Percentiles rank a stretch among this genome's conserved stretches.
Conservation (phyloP, 2,113 vertebrate species). For the Romanogobio albipinnatus region DNA sequence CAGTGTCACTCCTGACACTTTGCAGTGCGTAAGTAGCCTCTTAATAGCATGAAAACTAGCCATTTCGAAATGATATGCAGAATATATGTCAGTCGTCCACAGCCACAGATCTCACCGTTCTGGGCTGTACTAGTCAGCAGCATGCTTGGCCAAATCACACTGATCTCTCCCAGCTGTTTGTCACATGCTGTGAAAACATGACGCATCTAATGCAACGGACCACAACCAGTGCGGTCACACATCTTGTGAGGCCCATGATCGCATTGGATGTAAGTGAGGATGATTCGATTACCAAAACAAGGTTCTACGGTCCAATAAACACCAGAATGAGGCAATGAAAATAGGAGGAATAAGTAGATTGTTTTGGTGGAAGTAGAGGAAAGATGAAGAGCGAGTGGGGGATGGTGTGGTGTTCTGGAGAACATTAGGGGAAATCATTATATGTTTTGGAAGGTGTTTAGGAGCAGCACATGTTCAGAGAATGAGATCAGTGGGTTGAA, state of each 20-base stretch:
- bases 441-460: slow-evolving; percentile 38
- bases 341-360: neutral
- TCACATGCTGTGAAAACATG: slow-evolving; percentile 9
- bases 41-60: too few relatives aligned
- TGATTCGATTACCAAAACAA: slow-evolving; percentile 13
- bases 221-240: neutral
- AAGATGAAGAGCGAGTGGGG: neutral
- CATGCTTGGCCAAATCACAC: neutral
- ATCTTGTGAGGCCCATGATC: neutral
- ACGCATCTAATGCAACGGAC: neutral
- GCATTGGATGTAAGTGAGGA: too few relatives aligned
- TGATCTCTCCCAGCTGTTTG: slow-evolving; percentile 20
- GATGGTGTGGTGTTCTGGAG: slow-evolving; percentile 27
- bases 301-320: neutral
- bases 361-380: slow-evolving; percentile 8
- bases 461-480: neutral
- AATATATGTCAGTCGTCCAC: neutral
- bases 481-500: slow-evolving; percentile 34
- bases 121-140: neutral
- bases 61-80: neutral
- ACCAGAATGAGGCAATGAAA: slow-evolving; percentile 3
- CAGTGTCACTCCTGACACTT: too few relatives aligned
- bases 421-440: slow-evolving; percentile 33
- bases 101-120: neutral
- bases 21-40: too few relatives aligned